Conservation (phyloP, 2,797 vertebrate genomes). For the Menidia menidia region DNA sequence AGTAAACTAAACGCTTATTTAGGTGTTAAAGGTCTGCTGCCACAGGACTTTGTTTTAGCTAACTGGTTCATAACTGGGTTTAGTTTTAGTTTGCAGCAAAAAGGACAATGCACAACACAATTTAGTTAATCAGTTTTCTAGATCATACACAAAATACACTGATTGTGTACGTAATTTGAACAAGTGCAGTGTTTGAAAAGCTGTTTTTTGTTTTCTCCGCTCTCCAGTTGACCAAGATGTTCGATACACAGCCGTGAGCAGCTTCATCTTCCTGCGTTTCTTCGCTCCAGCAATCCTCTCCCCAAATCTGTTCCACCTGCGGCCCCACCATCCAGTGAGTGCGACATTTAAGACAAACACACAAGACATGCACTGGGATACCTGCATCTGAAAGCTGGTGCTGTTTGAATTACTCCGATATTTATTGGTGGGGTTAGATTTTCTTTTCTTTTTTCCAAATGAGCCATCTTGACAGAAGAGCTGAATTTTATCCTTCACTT, state of each 20-base stretch:
- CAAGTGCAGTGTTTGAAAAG: not conserved
- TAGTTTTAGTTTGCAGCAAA: not conserved
- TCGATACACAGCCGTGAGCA: constrained; percentile 97
- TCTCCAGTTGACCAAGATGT: constrained; percentile 93
- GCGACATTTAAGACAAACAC: not conserved
- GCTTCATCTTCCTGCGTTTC: constrained; percentile 98
- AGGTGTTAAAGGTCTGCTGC: not conserved
- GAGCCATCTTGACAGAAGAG: not conserved
- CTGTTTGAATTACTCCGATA: not conserved
- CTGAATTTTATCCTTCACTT: not conserved
- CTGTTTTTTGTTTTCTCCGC: not conserved
- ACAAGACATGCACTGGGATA: not conserved
- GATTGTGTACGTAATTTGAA: not conserved
- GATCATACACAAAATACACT: not conserved
- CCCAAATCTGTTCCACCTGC: constrained; percentile 96
- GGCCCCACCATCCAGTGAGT: constrained; percentile 95
- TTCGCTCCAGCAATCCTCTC: constrained; percentile 98
- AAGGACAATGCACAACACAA: not conserved
- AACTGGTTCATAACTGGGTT: too few species aligned
- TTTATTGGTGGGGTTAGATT: not conserved
- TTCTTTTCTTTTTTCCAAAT: not conserved
- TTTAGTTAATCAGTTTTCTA: not conserved
- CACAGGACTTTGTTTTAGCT: not conserved
- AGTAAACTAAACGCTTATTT: not conserved
- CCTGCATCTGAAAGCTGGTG: not conserved